A percentile compares a stretch with the other conserved stretches of the same genome.
phyloP scores from a whole-genome alignment of 2,113 vertebrate species.

The Phyllostomus discolor region DNA sequence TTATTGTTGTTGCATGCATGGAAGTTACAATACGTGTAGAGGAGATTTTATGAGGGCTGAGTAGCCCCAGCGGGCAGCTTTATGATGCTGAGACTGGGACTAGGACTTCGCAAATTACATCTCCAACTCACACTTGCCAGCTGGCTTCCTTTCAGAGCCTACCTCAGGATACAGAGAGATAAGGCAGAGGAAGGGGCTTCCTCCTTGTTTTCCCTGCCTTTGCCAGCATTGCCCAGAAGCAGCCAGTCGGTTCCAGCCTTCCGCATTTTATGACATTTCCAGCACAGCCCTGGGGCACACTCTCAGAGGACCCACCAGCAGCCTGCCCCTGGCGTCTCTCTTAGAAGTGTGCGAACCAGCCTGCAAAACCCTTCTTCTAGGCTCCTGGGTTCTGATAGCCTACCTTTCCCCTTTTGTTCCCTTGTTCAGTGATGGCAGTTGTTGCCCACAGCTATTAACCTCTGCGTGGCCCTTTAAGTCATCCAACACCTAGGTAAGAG shows the following conservation, averaged over 20 bases:
- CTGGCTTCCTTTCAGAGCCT: neutral
- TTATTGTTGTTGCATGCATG: neutral
- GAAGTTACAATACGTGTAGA: neutral
- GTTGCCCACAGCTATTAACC: neutral
- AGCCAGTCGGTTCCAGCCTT: neutral
- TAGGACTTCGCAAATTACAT: neutral
- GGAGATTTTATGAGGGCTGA: neutral
- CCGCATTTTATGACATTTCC: neutral
- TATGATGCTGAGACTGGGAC: neutral
- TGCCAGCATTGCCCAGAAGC: neutral
- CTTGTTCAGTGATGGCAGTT: neutral
- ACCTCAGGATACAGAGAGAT: neutral
- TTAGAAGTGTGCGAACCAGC: neutral
- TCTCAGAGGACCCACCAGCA: neutral
- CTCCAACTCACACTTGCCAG: neutral
- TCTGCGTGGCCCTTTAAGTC: neutral
- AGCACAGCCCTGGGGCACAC: neutral
- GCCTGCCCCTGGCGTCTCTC: no score
- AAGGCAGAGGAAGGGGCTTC: conserved; percentile 1
- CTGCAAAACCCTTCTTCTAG: neutral
- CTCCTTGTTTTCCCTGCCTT: neutral
- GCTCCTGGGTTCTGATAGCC: neutral
- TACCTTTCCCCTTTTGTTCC: neutral
- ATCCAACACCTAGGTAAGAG: neutral
- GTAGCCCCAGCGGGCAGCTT: neutral